Conservation (phyloP, 2,797 vertebrate species). For the Coregonus sp. region DNA sequence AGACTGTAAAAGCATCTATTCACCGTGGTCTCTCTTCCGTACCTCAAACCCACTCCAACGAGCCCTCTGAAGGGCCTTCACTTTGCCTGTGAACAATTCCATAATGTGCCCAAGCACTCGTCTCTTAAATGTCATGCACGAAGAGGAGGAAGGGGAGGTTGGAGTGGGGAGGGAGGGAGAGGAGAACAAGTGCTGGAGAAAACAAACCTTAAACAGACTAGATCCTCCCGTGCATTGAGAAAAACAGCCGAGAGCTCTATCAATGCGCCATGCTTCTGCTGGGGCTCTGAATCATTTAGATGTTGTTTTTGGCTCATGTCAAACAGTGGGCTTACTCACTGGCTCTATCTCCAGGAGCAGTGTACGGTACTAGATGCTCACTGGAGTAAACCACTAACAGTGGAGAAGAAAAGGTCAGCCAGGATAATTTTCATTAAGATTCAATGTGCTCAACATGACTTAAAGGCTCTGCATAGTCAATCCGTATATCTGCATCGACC, state of each 20-base stretch:
- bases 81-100: slow-evolving; percentile 8
- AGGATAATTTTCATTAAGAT: slow-evolving; percentile 30
- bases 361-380: slow-evolving; percentile 8
- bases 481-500: no score
- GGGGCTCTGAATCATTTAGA: slow-evolving; percentile 41
- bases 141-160: slow-evolving; percentile 7
- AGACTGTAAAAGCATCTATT: not conserved
- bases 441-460: slow-evolving; percentile 13
- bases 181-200: not conserved
- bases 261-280: slow-evolving; percentile 14
- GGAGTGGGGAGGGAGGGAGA: not conserved
- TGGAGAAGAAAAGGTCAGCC: slow-evolving; percentile 25
- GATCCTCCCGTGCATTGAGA: slow-evolving; percentile 9
- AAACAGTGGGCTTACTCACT: slow-evolving; percentile 36
- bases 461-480: not conserved
- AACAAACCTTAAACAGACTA: slow-evolving; percentile 6
- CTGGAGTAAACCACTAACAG: slow-evolving; percentile 20
- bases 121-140: slow-evolving; percentile 36
- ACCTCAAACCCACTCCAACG: slow-evolving; percentile 7
- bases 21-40: slow-evolving; percentile 3
- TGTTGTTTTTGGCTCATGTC: slow-evolving; percentile 39
- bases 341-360: slow-evolving; percentile 30
- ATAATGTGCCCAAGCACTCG: slow-evolving; percentile 15
- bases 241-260: slow-evolving; percentile 18
- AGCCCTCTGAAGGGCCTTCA: not conserved